Conservation (phyloP, 2,797 vertebrate genomes). For the Heterohyrax brucei region DNA sequence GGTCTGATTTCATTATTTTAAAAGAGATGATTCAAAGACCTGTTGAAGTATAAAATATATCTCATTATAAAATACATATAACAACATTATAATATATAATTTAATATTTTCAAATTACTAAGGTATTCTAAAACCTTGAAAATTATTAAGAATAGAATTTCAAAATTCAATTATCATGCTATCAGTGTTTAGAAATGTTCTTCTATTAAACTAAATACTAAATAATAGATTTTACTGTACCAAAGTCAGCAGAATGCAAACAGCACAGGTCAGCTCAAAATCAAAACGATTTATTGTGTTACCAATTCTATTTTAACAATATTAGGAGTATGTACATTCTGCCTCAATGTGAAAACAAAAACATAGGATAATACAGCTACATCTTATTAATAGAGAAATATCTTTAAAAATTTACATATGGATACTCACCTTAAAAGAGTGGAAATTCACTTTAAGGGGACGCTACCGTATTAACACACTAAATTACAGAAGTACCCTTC, state of each 20-base stretch:
- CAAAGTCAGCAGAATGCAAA: constrained; percentile 35
- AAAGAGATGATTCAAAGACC: constrained; percentile 30
- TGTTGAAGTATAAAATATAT: not conserved
- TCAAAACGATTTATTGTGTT: constrained; percentile 38
- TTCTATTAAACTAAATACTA: constrained; percentile 38
- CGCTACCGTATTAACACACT: not conserved
- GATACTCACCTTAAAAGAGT: constrained; percentile 22
- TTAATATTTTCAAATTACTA: constrained; percentile 57
- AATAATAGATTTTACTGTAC: constrained; percentile 5
- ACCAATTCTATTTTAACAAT: constrained; percentile 46
- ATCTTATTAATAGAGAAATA: not conserved
- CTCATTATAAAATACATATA: constrained; percentile 3
- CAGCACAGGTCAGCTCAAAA: constrained; percentile 47
- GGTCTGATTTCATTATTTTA: not conserved
- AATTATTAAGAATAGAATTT: constrained; percentile 7
- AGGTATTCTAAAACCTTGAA: constrained; percentile 26
- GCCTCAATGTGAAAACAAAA: constrained; percentile 7
- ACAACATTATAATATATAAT: not conserved
- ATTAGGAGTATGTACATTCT: not conserved
- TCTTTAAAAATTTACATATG: not conserved
- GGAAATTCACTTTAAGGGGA: not conserved
- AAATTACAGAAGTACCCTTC: not conserved
- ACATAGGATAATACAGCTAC: not conserved
- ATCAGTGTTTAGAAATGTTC: constrained; percentile 39
- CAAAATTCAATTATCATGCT: constrained; percentile 13